These are phyloP conservation scores for Myrmophylax atrothorax DNA, from an alignment of 2,113 vertebrate species.

Conservation along the genomic window DNA sequence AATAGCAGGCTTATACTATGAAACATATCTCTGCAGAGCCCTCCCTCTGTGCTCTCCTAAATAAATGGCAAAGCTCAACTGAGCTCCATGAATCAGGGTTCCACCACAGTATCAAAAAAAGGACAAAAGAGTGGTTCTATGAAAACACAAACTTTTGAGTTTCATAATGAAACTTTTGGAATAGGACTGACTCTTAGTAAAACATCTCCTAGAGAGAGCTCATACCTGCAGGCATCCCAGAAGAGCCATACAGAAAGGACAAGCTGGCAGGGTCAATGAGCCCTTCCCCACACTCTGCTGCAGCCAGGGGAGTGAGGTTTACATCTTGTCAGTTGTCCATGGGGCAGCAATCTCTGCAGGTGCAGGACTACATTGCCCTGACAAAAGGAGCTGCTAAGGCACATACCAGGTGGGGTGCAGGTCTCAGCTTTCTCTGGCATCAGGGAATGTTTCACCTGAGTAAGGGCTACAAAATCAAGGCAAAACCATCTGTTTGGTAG, in stretches of 20 bases:
- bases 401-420: not conserved
- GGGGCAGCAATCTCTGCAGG: not conserved
- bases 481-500: not conserved
- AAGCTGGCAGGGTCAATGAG: not conserved
- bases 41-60: not conserved
- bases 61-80: not conserved
- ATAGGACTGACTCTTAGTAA: not conserved
- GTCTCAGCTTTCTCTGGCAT: not conserved
- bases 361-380: not conserved
- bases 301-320: not conserved
- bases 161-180: not conserved
- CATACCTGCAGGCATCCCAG: rapidly evolving
- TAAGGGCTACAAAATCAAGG: not conserved
- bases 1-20: not conserved
- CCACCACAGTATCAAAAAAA: not conserved
- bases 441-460: not conserved
- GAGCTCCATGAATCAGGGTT: not conserved
- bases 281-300: not conserved
- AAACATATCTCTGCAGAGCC: not conserved
- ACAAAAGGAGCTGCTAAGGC: not conserved
- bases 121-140: not conserved
- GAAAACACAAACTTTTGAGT: not conserved
- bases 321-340: not conserved
- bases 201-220: not conserved
- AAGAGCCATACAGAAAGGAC: not conserved